Evolutionary conservation across 2,113 vertebrate species (phyloP).

Genomic region (Cyphomyrus discorhynchus): DNA sequence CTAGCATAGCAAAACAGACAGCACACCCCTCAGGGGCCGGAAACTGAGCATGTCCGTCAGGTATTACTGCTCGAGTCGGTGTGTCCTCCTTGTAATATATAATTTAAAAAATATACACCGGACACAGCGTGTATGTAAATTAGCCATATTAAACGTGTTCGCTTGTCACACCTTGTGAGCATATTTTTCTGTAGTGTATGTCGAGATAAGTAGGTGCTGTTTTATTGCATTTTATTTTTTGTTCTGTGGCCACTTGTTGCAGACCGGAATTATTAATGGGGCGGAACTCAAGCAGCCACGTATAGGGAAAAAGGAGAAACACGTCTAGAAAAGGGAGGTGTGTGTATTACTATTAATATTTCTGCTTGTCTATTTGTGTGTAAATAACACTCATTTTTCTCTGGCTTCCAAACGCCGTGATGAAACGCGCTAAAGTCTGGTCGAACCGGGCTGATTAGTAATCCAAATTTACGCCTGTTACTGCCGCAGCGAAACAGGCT

Average conservation of each 20-base stretch:
- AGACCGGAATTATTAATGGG: neutral
- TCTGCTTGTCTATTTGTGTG: neutral
- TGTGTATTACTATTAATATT: constrained; percentile 24
- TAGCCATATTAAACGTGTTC: neutral
- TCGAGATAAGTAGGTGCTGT: neutral
- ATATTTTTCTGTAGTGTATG: neutral
- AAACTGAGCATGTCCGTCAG: neutral
- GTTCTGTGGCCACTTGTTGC: neutral
- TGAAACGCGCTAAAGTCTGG: neutral
- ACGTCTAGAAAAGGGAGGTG: constrained; percentile 43
- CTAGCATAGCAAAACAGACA: neutral
- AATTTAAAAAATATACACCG: neutral
- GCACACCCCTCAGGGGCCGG: neutral
- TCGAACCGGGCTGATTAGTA: neutral
- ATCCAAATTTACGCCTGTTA: neutral
- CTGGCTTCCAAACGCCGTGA: neutral
- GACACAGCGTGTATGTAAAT: neutral
- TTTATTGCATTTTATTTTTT: neutral
- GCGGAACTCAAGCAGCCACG: constrained; percentile 60
- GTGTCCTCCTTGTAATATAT: neutral
- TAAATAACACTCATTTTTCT: neutral
- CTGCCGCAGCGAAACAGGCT: neutral
- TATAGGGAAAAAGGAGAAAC: constrained; percentile 47
- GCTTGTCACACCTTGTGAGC: neutral
- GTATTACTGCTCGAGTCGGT: neutral